Conservation (phyloP, 64 coral and sea anemone genomes). For the Astreopora myriophthalma region DNA sequence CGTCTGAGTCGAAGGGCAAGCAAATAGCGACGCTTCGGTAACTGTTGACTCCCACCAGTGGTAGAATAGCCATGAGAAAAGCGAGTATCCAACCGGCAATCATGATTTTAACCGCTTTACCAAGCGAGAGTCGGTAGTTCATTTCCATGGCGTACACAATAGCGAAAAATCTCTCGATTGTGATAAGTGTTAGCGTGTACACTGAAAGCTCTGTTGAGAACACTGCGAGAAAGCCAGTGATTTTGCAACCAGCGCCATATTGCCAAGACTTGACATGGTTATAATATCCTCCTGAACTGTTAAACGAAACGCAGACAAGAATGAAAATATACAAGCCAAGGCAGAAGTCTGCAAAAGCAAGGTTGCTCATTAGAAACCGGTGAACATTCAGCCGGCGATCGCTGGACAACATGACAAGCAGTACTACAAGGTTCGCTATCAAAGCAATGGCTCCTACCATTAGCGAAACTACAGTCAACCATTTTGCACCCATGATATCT, state of each 20-base stretch:
- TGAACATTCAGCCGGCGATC: conserved; percentile 82
- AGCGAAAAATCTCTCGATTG: conserved; percentile 86
- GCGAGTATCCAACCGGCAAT: conserved; percentile 81
- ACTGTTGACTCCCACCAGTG: conserved; percentile 69
- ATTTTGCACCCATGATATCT: conserved; percentile 90
- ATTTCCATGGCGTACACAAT: conserved; percentile 96
- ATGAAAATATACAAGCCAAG: conserved; percentile 89
- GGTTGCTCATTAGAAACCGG: conserved; percentile 90
- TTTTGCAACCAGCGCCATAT: conserved; percentile 76
- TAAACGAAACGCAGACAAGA: conserved; percentile 77
- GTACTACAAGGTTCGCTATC: conserved; percentile 77
- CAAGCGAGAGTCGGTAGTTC: conserved; percentile 72
- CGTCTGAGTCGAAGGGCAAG: conserved; percentile 81
- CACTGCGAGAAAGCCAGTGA: conserved; percentile 89
- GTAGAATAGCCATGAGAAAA: conserved; percentile 62
- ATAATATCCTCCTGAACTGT: conserved; percentile 80
- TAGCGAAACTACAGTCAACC: conserved; percentile 78
- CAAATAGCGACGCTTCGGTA: conserved; percentile 93
- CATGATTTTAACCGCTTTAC: conserved; percentile 82
- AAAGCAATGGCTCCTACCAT: conserved; percentile 81
- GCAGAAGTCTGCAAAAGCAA: conserved; percentile 95
- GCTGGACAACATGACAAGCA: conserved; percentile 72
- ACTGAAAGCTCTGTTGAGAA: conserved; percentile 91
- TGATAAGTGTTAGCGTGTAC: conserved; percentile 84
- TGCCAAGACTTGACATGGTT: conserved; percentile 85